Percentiles rank a stretch among this genome's conserved stretches.
These are phyloP conservation scores for Enoplosus armatus DNA, from an alignment of 2,797 vertebrate genomes.

Conservation along the genomic window DNA sequence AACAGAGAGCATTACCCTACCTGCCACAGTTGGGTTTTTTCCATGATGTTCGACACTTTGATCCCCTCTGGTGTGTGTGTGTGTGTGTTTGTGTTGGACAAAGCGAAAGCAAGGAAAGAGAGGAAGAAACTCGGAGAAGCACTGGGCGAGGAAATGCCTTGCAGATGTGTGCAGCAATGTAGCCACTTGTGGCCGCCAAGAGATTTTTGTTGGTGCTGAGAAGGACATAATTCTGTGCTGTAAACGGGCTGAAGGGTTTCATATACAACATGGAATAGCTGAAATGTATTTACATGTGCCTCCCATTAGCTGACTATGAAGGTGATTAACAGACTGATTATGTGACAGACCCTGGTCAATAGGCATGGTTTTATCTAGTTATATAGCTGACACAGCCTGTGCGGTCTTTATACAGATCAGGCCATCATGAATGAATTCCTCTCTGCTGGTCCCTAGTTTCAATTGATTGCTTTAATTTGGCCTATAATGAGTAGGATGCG, in stretches of 20 bases:
- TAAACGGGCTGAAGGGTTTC: slow-evolving; percentile 44
- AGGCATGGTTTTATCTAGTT: slow-evolving; percentile 42
- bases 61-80: slow-evolving; percentile 37
- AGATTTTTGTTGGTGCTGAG: slow-evolving; percentile 56
- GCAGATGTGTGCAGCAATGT: slow-evolving; percentile 74
- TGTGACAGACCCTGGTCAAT: slow-evolving; percentile 52
- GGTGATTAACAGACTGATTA: slow-evolving; percentile 63
- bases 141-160: slow-evolving; percentile 70
- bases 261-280: slow-evolving; percentile 3
- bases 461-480: slow-evolving; percentile 82
- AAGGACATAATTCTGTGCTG: slow-evolving; percentile 47
- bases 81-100: slow-evolving; percentile 57
- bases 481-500: slow-evolving; percentile 73
- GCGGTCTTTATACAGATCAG: slow-evolving; percentile 63
- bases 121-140: slow-evolving; percentile 41
- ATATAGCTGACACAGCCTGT: slow-evolving; percentile 62
- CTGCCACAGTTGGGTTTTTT: slow-evolving; percentile 56
- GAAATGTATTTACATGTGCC: slow-evolving; percentile 35
- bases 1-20: slow-evolving; percentile 53
- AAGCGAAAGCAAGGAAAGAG: slow-evolving; percentile 39
- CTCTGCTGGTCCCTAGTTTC: slow-evolving; percentile 76
- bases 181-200: slow-evolving; percentile 59
- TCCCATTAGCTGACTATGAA: slow-evolving; percentile 51
- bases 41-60: slow-evolving; percentile 41
- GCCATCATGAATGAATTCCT: slow-evolving; percentile 66